phyloP scores from a whole-genome alignment of 2,113 vertebrate species.

The Galeopterus variegatus region DNA sequence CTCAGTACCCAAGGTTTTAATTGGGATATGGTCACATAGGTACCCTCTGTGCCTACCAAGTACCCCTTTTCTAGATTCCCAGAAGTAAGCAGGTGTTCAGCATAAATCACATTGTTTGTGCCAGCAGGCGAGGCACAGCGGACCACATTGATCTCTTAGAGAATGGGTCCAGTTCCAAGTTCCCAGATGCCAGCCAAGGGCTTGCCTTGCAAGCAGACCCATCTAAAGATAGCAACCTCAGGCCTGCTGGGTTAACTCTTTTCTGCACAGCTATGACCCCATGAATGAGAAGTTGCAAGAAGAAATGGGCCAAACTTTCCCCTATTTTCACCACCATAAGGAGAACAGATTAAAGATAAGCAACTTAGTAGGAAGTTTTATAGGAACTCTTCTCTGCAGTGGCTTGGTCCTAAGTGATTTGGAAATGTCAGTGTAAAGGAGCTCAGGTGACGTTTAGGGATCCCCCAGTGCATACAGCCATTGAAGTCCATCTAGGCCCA shows the following conservation, averaged over 20 bases:
- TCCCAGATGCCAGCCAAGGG: background rate
- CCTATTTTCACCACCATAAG: background rate
- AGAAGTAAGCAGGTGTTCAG: background rate
- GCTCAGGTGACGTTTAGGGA: background rate
- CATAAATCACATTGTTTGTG: background rate
- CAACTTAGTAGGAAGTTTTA: background rate
- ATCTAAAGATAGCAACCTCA: background rate
- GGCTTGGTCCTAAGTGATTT: background rate
- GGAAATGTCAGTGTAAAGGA: background rate
- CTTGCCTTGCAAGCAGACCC: background rate
- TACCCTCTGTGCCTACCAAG: background rate
- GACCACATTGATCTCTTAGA: background rate
- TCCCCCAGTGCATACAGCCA: background rate
- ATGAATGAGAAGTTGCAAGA: conserved; percentile 18
- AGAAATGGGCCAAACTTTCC: background rate
- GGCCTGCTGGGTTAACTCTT: background rate
- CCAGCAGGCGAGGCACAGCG: background rate
- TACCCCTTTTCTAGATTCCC: background rate
- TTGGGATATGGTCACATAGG: background rate
- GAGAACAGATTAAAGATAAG: background rate
- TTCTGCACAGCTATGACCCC: background rate
- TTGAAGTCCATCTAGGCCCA: background rate
- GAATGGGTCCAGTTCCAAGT: background rate
- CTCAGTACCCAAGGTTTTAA: background rate
- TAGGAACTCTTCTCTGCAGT: background rate